A percentile compares a stretch with the other conserved stretches of the same genome.
Conservation (phyloP, 2,113 vertebrate species). For the Apteryx mantelli region DNA sequence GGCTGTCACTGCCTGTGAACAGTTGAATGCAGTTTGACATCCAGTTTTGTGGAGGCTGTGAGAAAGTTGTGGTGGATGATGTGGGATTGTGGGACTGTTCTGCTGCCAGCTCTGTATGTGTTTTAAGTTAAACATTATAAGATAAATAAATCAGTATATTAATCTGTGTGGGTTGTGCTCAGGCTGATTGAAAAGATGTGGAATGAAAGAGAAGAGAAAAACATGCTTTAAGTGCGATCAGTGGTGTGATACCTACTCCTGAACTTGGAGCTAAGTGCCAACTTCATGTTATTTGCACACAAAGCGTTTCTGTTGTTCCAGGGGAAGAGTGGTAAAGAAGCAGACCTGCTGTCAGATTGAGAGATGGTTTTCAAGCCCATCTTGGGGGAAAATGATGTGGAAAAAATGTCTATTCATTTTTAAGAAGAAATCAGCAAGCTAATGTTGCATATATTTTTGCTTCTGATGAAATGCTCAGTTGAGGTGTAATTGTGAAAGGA, state of each 20-base stretch:
- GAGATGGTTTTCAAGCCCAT: background rate
- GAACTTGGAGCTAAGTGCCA: background rate
- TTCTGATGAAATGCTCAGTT: background rate
- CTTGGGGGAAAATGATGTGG: background rate
- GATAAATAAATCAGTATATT: constrained; percentile 47
- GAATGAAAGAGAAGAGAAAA: constrained; percentile 25
- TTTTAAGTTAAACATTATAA: constrained; percentile 23
- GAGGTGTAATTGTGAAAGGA: background rate
- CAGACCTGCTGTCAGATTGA: background rate
- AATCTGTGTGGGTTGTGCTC: constrained; percentile 17
- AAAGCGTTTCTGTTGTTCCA: background rate
- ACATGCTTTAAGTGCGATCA: background rate
- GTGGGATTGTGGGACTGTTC: background rate
- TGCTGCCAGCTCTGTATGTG: constrained; percentile 32
- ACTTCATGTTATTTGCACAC: background rate
- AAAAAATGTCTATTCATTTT: background rate
- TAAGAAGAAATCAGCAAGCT: background rate
- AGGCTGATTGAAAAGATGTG: constrained; percentile 19
- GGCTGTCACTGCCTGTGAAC: background rate
- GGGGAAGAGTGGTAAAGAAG: background rate
- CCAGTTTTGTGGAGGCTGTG: background rate
- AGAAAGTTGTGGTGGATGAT: constrained; percentile 10
- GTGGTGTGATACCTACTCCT: background rate
- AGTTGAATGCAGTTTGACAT: background rate
- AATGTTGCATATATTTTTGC: background rate